phyloP scores from a whole-genome alignment of 1,140 invertebrate species.

The Capitella teleta region DNA sequence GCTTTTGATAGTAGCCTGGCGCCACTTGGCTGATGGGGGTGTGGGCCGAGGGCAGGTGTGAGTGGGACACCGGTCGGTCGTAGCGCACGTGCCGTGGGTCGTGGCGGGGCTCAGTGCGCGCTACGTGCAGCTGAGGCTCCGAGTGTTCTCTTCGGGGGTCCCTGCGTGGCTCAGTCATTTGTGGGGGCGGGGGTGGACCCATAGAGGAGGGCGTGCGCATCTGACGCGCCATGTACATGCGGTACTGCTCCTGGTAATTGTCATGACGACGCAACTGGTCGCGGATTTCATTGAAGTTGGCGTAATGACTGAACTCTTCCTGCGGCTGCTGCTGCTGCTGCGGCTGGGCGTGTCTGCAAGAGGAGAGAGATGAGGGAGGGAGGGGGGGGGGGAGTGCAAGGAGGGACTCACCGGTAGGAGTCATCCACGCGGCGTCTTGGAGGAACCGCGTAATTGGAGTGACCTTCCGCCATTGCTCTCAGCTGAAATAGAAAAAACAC shows the following conservation, averaged over 20 bases:
- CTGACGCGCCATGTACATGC: conserved; percentile 1
- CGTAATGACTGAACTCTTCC: conserved; percentile 1
- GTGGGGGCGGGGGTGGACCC: neutral
- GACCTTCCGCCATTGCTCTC: neutral
- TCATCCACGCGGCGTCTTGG: neutral
- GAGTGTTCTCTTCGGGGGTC: neutral
- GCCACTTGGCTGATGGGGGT: conserved; percentile 1
- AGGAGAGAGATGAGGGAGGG: neutral
- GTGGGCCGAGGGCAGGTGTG: neutral
- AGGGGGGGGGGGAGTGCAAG: neutral
- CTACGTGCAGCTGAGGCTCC: neutral
- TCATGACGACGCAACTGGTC: conserved; percentile 2
- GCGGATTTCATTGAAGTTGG: conserved; percentile 3
- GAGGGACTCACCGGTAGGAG: neutral
- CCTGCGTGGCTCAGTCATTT: too few species aligned
- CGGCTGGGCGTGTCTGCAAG: neutral
- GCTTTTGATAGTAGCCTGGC: too few species aligned
- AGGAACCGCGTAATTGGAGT: neutral
- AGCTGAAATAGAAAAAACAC: neutral
- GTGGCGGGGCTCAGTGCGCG: neutral
- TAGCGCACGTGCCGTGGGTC: neutral
- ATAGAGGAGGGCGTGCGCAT: neutral
- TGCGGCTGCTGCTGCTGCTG: neutral
- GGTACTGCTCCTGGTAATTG: conserved; percentile 3
- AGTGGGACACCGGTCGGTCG: neutral